Conservation (phyloP, 2,888 invertebrate genomes). For the Emesis castigata region DNA sequence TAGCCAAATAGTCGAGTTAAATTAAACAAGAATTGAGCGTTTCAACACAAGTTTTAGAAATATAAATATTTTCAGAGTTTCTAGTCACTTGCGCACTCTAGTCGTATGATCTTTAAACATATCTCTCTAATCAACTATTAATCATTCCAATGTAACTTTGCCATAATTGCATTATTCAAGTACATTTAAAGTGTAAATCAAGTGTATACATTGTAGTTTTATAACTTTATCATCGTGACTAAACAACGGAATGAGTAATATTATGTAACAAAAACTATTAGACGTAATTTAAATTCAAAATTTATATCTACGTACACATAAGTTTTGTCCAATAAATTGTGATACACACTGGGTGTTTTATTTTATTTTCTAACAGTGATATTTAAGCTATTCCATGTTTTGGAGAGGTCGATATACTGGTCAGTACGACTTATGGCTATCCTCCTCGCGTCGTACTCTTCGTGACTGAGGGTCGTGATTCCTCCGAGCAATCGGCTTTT, state of each 20-base stretch:
- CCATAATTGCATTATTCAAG: constrained; percentile 1
- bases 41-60: not conserved
- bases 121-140: constrained; percentile 80
- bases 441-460: too few relatives aligned
- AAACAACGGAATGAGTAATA: not conserved
- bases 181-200: not conserved
- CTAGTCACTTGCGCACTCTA: constrained; percentile 74
- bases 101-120: constrained; percentile 75
- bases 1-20: not conserved
- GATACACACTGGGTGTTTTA: constrained; percentile 74
- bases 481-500: too few relatives aligned
- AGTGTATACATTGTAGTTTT: not conserved
- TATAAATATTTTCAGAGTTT: constrained; percentile 56
- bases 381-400: too few relatives aligned
- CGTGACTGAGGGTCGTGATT: too few relatives aligned
- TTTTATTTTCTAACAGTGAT: not conserved
- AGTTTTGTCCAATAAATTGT: constrained; percentile 85
- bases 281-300: constrained; percentile 12
- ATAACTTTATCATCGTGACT: not conserved
- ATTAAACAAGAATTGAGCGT: not conserved
- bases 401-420: too few relatives aligned
- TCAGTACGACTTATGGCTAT: too few relatives aligned
- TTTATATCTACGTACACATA: constrained; percentile 34
- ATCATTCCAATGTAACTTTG: constrained; percentile 81
- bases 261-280: not conserved